phyloP scores from a whole-genome alignment of 2,113 vertebrate genomes.

The Leucoraja erinaceus region DNA sequence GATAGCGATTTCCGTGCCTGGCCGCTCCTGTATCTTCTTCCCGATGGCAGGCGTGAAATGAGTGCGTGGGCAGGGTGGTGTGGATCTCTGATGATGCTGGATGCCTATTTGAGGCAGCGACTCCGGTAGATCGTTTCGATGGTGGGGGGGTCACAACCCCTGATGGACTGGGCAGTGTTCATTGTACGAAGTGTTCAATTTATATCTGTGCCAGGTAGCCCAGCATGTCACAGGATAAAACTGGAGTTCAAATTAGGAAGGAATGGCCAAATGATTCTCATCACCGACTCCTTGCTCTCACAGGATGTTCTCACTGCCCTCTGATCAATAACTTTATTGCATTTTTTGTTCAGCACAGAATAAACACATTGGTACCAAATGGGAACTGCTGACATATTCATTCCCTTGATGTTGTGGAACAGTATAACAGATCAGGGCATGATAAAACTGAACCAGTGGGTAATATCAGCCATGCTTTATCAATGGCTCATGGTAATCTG shows the following conservation, averaged over 20 bases:
- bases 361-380: neutral
- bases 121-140: too few species aligned
- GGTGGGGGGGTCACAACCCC: too few species aligned
- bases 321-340: neutral
- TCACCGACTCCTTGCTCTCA: neutral
- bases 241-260: neutral
- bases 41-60: too few species aligned
- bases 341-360: neutral
- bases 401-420: neutral
- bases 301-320: neutral
- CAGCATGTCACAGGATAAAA: neutral
- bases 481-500: neutral
- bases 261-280: neutral
- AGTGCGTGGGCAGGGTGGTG: too few species aligned
- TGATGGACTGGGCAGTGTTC: too few species aligned
- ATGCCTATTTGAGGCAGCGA: too few species aligned
- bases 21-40: too few species aligned
- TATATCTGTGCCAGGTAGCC: neutral
- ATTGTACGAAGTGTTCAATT: neutral
- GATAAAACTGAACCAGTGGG: neutral
- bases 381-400: neutral
- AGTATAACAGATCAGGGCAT: neutral
- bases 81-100: too few species aligned
- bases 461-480: neutral
- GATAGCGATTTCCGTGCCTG: too few species aligned